These are phyloP conservation scores for Hippocampus comes DNA, from an alignment of 2,113 vertebrate species.

Conservation along the genomic window DNA sequence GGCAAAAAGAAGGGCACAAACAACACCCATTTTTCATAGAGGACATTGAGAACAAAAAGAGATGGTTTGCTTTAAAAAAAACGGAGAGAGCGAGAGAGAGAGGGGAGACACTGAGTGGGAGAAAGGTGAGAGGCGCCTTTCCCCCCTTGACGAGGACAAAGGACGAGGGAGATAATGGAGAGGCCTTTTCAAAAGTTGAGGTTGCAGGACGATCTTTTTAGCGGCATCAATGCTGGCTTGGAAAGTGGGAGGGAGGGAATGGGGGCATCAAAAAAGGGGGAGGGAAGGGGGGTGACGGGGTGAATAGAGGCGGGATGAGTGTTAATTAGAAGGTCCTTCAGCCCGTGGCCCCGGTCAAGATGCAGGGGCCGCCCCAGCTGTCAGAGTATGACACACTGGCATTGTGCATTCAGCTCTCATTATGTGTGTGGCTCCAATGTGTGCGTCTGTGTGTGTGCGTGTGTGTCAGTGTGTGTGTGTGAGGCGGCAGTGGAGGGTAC, in stretches of 20 bases:
- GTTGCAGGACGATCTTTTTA: slow-evolving; percentile 63
- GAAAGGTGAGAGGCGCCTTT: slow-evolving; percentile 66
- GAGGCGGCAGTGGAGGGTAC: slow-evolving; percentile 67
- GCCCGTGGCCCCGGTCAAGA: slow-evolving; percentile 71
- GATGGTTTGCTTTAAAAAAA: slow-evolving; percentile 38
- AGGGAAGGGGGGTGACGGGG: slow-evolving; percentile 38
- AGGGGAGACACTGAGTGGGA: slow-evolving; percentile 20
- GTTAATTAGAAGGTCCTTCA: slow-evolving; percentile 82
- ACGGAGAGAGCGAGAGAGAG: slow-evolving; percentile 26
- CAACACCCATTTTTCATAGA: slow-evolving; percentile 37
- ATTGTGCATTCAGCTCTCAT: slow-evolving; percentile 80
- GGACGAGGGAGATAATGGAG: slow-evolving; percentile 67
- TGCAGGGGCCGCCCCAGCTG: slow-evolving; percentile 75
- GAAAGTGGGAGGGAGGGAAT: slow-evolving; percentile 43
- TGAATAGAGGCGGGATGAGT: slow-evolving; percentile 72
- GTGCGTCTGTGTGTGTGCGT: slow-evolving; percentile 22
- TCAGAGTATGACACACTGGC: slow-evolving; percentile 76
- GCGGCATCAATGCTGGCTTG: slow-evolving; percentile 49
- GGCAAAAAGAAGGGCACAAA: slow-evolving; percentile 15
- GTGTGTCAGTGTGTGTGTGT: slow-evolving; percentile 36
- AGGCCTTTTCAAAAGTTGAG: slow-evolving; percentile 66
- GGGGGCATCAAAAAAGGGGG: slow-evolving; percentile 38
- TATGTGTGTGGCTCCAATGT: slow-evolving; percentile 58
- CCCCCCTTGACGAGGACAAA: slow-evolving; percentile 64
- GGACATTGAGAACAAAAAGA: slow-evolving; percentile 28